Evolutionary conservation across 2,797 vertebrate genomes (phyloP), one percentile per base, ranked within the genome.

Genomic region (Spinibarbus caldwelli): DNA sequence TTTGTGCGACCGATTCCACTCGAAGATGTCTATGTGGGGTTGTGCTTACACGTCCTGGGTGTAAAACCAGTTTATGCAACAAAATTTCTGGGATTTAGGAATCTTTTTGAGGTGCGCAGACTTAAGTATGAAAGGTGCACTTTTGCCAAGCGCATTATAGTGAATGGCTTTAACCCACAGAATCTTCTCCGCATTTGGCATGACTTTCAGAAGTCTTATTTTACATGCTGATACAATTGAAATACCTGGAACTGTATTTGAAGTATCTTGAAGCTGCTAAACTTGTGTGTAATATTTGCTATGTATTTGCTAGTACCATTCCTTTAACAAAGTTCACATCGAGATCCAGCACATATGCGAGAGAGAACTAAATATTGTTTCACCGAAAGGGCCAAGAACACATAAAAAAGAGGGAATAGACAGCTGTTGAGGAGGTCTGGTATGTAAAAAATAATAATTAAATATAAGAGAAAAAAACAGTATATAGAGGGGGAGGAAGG

Each of bases 21-120:
- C 89, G 98, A 99, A 92, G 98, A 99, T 2, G 97, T 98, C 0
- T 99, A 99, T 0, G 96, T 99, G 85, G 98, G 98, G 14, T 92
- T 99, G 92, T 99, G 98, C 86, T 95, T 99, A 29, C 94, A 94
- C 1, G 95, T 97, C 90, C 80, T 98, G 88, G 95, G 95, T 10
- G 93, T 99, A 82, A 94, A 91, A 88, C 98, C 98, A 3, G 93
- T 93, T 80, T 97, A 97, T 88, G 94, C 97, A 19, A 93, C 94
- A 91, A 95, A 94, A 2, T 93, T 97, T 91, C 95, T 95, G 77
- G 94, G 95, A 71, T 70, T 92, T 80, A 90, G 87, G 86, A 94
- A 93, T 86, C 89, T 95, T 72, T 96, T 96, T 78, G 93, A 93
- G 62, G 66, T 95, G n/a, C 72, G 79, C 1, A 86, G 19, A 7